A percentile compares a stretch with the other conserved stretches of the same genome.
These are phyloP conservation scores for Hemibagrus guttatus DNA, from an alignment of 2,797 vertebrate species.

Conservation along the genomic window DNA sequence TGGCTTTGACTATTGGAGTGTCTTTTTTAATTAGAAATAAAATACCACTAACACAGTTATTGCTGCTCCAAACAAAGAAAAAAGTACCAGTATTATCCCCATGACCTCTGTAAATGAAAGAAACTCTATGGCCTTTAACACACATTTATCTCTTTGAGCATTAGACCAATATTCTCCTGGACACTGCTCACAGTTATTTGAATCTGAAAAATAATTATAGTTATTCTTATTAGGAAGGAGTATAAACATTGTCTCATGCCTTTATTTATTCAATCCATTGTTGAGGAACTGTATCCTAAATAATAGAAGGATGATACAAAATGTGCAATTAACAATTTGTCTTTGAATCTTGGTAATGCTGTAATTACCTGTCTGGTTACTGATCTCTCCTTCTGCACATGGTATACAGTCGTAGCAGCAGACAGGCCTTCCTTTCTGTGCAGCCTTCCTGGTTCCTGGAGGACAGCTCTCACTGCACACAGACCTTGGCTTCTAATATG, in stretches of 20 bases:
- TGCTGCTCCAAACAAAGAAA: constrained; percentile 64
- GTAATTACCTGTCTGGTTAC: constrained; percentile 71
- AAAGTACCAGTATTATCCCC: constrained; percentile 64
- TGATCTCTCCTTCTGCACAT: constrained; percentile 74
- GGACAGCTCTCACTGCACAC: constrained; percentile 74
- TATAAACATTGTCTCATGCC: not conserved
- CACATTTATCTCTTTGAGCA: constrained; percentile 68
- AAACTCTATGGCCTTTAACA: constrained; percentile 58
- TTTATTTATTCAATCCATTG: constrained; percentile 20
- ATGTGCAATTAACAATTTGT: constrained; percentile 44
- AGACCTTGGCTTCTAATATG: constrained; percentile 68
- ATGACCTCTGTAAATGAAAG: constrained; percentile 61
- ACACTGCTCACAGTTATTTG: constrained; percentile 71
- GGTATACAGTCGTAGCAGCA: constrained; percentile 73
- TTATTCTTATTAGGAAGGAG: constrained; percentile 34
- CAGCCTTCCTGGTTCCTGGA: constrained; percentile 71
- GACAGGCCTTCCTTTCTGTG: constrained; percentile 69
- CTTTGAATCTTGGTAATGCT: constrained; percentile 5
- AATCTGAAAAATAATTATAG: constrained; percentile 58
- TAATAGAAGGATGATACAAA: constrained; percentile 60
- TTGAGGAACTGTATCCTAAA: constrained; percentile 46
- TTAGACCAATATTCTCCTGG: constrained; percentile 75
- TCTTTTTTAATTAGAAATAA: constrained; percentile 68
- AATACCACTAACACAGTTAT: constrained; percentile 61
- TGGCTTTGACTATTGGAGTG: constrained; percentile 70